These are phyloP conservation scores for Liolophura sinensis DNA, from an alignment of 1,140 invertebrate genomes.

Conservation along the genomic window DNA sequence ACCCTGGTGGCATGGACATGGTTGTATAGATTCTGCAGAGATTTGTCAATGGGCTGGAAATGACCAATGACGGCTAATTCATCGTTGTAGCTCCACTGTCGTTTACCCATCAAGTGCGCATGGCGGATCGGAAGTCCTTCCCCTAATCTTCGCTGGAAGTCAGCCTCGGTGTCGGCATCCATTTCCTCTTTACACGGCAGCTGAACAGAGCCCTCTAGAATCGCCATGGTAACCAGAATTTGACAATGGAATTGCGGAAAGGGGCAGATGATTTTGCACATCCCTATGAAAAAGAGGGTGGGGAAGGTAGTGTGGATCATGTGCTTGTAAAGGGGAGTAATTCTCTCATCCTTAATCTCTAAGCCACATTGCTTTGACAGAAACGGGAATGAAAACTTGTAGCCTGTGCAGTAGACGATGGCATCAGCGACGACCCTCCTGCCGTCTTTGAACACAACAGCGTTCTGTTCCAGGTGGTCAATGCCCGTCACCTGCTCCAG, in stretches of 20 bases:
- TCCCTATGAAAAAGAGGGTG: conserved; percentile 76
- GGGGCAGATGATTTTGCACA: conserved; percentile 77
- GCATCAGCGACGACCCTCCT: conserved; percentile 67
- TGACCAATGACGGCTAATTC: conserved; percentile 67
- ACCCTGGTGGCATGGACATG: conserved; percentile 28
- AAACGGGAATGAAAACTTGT: conserved; percentile 80
- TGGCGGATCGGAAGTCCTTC: conserved; percentile 66
- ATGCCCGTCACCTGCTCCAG: conserved; percentile 10
- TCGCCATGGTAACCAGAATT: conserved; percentile 72
- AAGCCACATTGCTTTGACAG: conserved; percentile 70
- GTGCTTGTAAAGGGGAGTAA: conserved; percentile 83
- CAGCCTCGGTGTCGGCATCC: conserved; percentile 65
- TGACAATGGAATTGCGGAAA: conserved; percentile 85
- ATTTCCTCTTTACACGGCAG: conserved; percentile 70
- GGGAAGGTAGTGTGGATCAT: conserved; percentile 77
- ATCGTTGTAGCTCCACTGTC: conserved; percentile 69
- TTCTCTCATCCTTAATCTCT: conserved; percentile 74
- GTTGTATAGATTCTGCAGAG: conserved; percentile 69
- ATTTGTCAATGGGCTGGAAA: conserved; percentile 65
- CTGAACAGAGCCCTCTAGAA: conserved; percentile 65
- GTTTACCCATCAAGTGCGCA: conserved; percentile 73
- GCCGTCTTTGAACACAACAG: conserved; percentile 23
- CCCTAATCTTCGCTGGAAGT: conserved; percentile 59
- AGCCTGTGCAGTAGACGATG: conserved; percentile 81
- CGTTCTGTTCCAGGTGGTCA: conserved; percentile 3